A percentile compares a stretch with the other conserved stretches of the same genome.
Evolutionary conservation across 2,797 vertebrate species (phyloP).

Genomic region (Microcaecilia unicolor): DNA sequence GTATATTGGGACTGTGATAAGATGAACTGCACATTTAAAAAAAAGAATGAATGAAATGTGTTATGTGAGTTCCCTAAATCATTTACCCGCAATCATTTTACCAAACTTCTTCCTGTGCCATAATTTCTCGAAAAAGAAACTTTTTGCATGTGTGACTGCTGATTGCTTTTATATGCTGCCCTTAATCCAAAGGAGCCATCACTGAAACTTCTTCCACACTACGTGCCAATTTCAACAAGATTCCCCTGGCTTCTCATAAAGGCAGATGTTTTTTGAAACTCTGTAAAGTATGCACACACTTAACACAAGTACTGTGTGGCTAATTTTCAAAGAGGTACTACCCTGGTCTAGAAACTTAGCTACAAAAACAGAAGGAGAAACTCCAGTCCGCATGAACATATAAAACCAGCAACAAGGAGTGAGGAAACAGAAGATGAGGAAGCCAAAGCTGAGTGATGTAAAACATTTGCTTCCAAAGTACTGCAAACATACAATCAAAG

Average conservation of each 20-base stretch:
- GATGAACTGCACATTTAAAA: background rate
- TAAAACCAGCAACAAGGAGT: too few relatives aligned
- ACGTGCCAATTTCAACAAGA: conserved; percentile 1
- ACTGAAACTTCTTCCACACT: conserved; percentile 5
- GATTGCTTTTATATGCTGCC: background rate
- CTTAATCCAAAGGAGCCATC: conserved; percentile 2
- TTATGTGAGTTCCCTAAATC: conserved; percentile 10
- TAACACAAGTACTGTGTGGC: too few relatives aligned
- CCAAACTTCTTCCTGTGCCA: background rate
- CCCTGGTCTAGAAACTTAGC: too few relatives aligned
- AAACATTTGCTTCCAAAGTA: too few relatives aligned
- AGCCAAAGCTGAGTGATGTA: too few relatives aligned
- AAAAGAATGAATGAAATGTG: conserved; percentile 7
- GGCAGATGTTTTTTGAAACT: conserved; percentile 15
- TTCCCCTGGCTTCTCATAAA: background rate
- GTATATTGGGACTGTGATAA: conserved; percentile 14
- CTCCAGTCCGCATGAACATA: too few relatives aligned
- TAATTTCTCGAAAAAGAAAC: background rate
- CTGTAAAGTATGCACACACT: too few relatives aligned
- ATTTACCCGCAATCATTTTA: conserved; percentile 6
- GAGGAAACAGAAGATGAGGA: too few relatives aligned
- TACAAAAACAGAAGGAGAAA: too few relatives aligned
- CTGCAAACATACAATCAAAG: too few relatives aligned
- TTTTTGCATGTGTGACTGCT: conserved; percentile 1
- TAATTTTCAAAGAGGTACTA: too few relatives aligned